These are phyloP conservation scores for Siderastrea radians DNA, from an alignment of 92 coral and sea anemone genomes.

Conservation along the genomic window DNA sequence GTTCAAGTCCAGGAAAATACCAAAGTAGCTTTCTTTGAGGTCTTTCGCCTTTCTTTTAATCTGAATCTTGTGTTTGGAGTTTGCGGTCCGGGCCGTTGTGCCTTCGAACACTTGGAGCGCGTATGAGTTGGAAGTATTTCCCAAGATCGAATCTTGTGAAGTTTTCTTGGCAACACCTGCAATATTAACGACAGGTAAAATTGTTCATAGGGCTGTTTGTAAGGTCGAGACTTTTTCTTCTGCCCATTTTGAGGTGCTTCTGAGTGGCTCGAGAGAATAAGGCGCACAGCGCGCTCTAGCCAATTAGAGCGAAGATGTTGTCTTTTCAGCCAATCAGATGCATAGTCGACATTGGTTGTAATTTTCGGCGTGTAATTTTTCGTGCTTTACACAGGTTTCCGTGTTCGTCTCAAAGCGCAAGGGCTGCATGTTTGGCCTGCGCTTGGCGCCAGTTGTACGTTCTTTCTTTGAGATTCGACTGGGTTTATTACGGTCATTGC, in stretches of 20 bases:
- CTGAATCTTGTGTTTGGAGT: constrained; percentile 82
- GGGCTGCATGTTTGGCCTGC: too few species aligned
- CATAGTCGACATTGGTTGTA: too few species aligned
- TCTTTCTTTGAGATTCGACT: too few species aligned
- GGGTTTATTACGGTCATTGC: neutral
- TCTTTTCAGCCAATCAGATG: too few species aligned
- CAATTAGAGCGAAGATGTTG: neutral
- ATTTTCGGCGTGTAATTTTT: too few species aligned
- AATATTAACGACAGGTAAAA: neutral
- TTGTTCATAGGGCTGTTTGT: too few species aligned
- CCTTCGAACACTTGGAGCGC: constrained; percentile 86
- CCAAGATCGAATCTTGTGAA: constrained; percentile 77
- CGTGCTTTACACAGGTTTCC: too few species aligned
- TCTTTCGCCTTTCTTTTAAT: constrained; percentile 74
- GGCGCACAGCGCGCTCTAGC: neutral
- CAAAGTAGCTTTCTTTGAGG: constrained; percentile 79
- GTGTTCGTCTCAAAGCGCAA: too few species aligned
- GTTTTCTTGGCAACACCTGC: constrained; percentile 81
- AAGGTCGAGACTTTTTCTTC: too few species aligned
- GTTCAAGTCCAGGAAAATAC: constrained; percentile 83
- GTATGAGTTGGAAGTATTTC: constrained; percentile 78
- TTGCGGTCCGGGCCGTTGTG: constrained; percentile 71
- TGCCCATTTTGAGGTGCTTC: neutral
- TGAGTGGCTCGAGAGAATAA: neutral
- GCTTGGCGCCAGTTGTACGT: too few species aligned